Conservation (phyloP, 2,797 vertebrate genomes). For the Diplodus puntazzo region DNA sequence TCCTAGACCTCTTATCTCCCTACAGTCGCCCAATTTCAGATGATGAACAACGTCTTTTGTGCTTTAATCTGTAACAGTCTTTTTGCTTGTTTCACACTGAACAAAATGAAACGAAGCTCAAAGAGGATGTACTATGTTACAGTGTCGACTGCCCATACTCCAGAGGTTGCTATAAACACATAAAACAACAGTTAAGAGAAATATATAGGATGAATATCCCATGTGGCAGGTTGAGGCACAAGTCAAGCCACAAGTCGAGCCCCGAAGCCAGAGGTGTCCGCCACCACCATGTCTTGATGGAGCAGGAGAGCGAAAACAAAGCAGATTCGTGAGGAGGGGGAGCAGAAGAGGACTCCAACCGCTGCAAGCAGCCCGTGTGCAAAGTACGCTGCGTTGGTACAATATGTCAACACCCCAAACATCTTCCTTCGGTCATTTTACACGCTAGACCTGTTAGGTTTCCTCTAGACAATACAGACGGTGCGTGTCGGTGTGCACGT, state of each 20-base stretch:
- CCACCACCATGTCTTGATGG: constrained; percentile 31
- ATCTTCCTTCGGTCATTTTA: constrained; percentile 12
- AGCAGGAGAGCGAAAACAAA: constrained; percentile 70
- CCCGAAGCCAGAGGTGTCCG: constrained; percentile 12
- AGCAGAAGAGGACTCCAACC: constrained; percentile 21
- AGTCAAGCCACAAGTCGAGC: constrained; percentile 4
- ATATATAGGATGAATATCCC: constrained; percentile 6
- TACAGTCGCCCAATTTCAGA: background rate
- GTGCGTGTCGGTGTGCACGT: background rate
- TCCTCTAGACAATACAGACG: background rate
- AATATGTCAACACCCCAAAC: constrained; percentile 55
- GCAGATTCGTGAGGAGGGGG: constrained; percentile 37
- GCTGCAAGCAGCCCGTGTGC: constrained; percentile 17
- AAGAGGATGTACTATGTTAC: background rate
- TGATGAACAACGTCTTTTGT: background rate
- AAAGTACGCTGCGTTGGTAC: constrained; percentile 6
- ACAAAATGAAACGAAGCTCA: background rate
- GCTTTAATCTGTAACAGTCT: background rate
- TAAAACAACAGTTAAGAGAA: background rate
- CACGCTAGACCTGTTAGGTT: constrained; percentile 4
- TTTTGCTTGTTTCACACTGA: background rate
- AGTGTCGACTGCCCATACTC: constrained; percentile 23
- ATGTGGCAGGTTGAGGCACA: constrained; percentile 23
- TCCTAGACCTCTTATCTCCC: background rate
- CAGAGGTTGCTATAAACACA: constrained; percentile 62